Conservation (phyloP, 2,113 vertebrate species). For the Limnothrissa miodon region DNA sequence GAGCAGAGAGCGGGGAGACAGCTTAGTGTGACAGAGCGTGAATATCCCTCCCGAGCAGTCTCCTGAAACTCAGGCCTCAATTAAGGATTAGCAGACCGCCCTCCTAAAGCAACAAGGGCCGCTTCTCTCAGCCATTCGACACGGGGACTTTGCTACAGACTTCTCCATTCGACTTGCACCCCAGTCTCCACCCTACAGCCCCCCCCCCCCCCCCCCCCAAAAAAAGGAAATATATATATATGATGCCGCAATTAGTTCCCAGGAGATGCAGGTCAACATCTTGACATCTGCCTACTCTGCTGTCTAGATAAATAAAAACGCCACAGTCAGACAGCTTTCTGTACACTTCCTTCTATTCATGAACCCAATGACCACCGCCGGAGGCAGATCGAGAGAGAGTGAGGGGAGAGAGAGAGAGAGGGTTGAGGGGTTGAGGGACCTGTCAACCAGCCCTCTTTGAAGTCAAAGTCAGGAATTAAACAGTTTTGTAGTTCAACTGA, state of each 20-base stretch:
- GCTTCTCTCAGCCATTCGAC: slow-evolving; percentile 31
- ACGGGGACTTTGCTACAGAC: slow-evolving; percentile 36
- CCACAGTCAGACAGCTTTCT: neutral
- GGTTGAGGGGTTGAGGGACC: neutral
- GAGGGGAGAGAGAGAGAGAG: neutral
- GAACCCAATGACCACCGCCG: neutral
- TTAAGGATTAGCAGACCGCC: slow-evolving; percentile 51
- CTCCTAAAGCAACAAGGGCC: slow-evolving; percentile 45
- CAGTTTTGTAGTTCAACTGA: neutral
- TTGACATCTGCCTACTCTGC: neutral
- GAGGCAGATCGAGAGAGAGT: neutral
- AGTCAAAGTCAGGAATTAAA: slow-evolving; percentile 9
- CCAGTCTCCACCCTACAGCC: neutral
- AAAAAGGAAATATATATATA: neutral
- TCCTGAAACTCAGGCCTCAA: slow-evolving; percentile 53
- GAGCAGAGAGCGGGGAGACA: slow-evolving; percentile 27
- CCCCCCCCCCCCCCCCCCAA: too few relatives aligned
- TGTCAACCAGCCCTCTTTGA: neutral
- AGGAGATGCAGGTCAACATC: neutral
- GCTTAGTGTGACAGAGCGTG: slow-evolving; percentile 58
- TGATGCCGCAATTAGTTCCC: neutral
- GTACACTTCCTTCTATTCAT: neutral
- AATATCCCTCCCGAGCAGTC: slow-evolving; percentile 50
- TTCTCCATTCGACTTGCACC: slow-evolving; percentile 35
- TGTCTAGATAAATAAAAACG: neutral